Base-by-base conservation (phyloP, 1,140 invertebrate species). In the Helicoverpa armigera region DNA sequence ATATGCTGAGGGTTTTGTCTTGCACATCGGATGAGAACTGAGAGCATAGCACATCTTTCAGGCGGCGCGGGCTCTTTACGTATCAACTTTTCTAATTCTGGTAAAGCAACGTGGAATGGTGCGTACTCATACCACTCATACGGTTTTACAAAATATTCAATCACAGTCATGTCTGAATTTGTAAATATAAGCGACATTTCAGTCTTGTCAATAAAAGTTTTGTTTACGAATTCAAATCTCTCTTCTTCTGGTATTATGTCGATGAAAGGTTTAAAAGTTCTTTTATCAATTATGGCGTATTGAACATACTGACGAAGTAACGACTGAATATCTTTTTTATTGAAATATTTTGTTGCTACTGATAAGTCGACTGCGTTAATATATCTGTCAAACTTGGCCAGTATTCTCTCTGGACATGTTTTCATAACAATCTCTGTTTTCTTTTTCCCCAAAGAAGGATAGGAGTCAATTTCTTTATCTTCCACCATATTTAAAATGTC, bases 91-190 rank as follows among this genome's bases (percentile, higher is more conserved):
- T 87, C 89, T 56, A 93, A 75, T 35, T 90, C 86, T 3, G 12
- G 16, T 77, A 92, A 89, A 7, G 92, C 91, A 7, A 51, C 84
- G 35, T 83, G 67, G 75, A 92, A 94, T n/a, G 88, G 83, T 5
- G 87, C 87, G 79, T 86, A 89, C 58, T 79, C 67, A 83, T 90
- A 93, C 90, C 91, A 93, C 50, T 70, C n/a, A 58, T 70, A 23
- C 2, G 11, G n/a, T 5, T 12, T n/a, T 67, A 12, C 13, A 23
- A 2, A 5, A 11, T 18, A 16, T n/a, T 69, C 13, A 14, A 7
- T 43, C 51, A 18, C 31, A 1, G n/a, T 31, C 43, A 31, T 43
- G 23, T 56, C 48, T 35, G 77, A 54, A 54, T 83, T 76, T 73
- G 65, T 51, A 16, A 31, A 48, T 4, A 29, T 14, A n/a, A 51